These are phyloP conservation scores for Netta rufina DNA, from an alignment of 2,797 vertebrate genomes.

Conservation along the genomic window DNA sequence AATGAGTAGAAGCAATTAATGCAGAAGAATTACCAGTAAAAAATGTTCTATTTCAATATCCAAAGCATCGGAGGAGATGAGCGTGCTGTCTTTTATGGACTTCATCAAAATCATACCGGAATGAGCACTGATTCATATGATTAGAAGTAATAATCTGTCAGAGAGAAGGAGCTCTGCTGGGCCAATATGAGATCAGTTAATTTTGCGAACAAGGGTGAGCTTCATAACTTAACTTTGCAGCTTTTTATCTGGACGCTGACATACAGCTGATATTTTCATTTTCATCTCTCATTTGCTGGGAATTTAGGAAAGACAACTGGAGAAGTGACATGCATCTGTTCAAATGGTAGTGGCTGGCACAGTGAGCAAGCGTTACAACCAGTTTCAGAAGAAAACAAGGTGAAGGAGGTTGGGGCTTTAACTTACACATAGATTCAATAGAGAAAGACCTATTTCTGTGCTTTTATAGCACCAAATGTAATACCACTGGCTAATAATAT, in stretches of 20 bases:
- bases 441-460: neutral
- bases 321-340: neutral
- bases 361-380: neutral
- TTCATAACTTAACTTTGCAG: neutral
- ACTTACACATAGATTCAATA: neutral
- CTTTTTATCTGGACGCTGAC: neutral
- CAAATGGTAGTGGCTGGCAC: neutral
- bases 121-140: neutral
- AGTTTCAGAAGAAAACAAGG: neutral
- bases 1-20: conserved; percentile 21
- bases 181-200: neutral
- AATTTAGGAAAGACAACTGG: neutral
- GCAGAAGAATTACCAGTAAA: neutral
- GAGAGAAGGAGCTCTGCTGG: neutral
- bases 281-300: neutral
- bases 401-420: neutral
- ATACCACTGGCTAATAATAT: neutral
- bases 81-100: neutral
- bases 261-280: neutral
- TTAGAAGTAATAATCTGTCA: neutral
- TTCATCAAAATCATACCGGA: neutral
- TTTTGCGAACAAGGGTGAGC: neutral
- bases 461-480: neutral
- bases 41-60: neutral
- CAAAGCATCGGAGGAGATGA: neutral